Evolutionary conservation across 2,797 vertebrate species (phyloP).

Genomic region (Eremophila alpestris): DNA sequence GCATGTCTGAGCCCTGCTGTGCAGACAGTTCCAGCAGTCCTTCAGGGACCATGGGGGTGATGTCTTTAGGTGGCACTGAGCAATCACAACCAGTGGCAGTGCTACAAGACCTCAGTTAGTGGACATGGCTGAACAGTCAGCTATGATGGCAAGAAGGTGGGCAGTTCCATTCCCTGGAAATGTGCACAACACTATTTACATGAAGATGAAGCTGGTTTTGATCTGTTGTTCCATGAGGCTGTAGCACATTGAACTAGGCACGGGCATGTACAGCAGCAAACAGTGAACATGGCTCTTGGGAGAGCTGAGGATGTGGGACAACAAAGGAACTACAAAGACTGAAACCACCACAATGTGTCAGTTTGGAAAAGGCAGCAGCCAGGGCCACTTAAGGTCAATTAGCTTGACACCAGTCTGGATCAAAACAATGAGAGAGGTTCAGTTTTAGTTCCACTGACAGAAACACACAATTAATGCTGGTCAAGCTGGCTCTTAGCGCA

Average conservation of each 20-base stretch:
- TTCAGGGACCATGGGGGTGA: neutral
- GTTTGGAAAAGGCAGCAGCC: neutral
- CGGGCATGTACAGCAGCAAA: neutral
- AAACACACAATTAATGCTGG: neutral
- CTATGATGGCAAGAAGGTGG: fast-evolving
- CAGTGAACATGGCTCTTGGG: neutral
- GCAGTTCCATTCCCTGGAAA: neutral
- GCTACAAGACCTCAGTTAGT: neutral
- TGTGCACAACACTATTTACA: fast-evolving
- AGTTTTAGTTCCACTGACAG: neutral
- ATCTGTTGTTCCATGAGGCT: neutral
- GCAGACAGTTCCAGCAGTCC: neutral
- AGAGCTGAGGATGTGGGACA: neutral
- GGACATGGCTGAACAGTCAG: neutral
- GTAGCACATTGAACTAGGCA: fast-evolving
- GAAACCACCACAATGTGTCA: neutral
- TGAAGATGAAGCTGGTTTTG: neutral
- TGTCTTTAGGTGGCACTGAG: fast-evolving
- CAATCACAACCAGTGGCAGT: neutral
- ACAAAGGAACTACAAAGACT: neutral
- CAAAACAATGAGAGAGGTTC: neutral
- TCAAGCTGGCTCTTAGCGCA: neutral
- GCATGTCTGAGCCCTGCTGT: neutral
- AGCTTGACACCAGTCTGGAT: neutral
- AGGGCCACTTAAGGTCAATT: neutral